Percentiles rank a stretch among this genome's conserved stretches.
Evolutionary conservation across 2,113 vertebrate genomes (phyloP).

Genomic region (Phocoena sinus): DNA sequence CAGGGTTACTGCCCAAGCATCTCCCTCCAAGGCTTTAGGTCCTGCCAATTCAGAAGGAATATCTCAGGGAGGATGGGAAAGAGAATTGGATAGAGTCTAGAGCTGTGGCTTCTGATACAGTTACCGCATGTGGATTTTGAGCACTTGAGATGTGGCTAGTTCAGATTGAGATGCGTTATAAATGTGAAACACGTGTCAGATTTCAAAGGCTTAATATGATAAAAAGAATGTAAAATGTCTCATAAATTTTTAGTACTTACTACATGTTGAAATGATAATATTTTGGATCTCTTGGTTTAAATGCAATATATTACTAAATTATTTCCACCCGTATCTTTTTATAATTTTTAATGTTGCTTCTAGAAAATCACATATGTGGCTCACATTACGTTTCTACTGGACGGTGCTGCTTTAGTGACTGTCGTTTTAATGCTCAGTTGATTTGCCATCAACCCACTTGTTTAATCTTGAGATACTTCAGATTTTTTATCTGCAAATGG

Average conservation of each 20-base stretch:
- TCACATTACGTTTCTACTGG: neutral
- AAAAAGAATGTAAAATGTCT: neutral
- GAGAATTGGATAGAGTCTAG: neutral
- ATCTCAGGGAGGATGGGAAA: neutral
- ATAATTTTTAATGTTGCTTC: neutral
- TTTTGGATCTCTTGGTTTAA: neutral
- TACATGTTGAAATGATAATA: neutral
- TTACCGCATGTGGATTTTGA: fast-evolving
- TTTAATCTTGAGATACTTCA: neutral
- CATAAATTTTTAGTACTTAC: neutral
- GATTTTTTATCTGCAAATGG: neutral
- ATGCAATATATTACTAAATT: neutral
- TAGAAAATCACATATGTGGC: neutral
- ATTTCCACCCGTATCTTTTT: neutral
- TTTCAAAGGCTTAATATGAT: neutral
- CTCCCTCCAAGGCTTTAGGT: neutral
- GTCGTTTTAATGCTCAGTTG: neutral
- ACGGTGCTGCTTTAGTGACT: neutral
- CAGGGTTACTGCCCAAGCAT: neutral
- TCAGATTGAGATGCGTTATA: neutral
- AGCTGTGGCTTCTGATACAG: neutral
- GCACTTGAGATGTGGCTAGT: neutral
- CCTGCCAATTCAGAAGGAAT: neutral
- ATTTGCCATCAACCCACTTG: neutral
- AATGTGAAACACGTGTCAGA: fast-evolving